These are phyloP conservation scores for Diadumene lineata DNA, from an alignment of 92 coral and sea anemone genomes.

Conservation along the genomic window DNA sequence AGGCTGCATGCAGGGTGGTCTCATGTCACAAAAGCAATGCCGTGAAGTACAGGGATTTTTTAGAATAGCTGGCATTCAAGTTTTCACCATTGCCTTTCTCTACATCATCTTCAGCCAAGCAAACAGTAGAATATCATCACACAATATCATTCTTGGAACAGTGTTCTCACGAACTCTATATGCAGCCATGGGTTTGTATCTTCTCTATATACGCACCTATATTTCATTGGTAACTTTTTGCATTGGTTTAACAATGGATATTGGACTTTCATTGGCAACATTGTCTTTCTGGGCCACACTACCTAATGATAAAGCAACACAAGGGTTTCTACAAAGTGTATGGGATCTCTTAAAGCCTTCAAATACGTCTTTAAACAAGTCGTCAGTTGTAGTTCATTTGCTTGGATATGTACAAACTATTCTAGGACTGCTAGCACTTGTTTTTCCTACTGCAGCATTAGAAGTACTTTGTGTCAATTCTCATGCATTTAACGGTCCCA, in stretches of 20 bases:
- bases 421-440: conserved; percentile 5
- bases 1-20: background rate
- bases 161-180: conserved; percentile 13
- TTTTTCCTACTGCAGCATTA: conserved; percentile 1
- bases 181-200: background rate
- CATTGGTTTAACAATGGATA: background rate
- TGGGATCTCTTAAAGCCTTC: conserved; percentile 27
- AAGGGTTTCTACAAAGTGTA: conserved; percentile 3
- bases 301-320: background rate
- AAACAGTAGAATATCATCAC: conserved; percentile 1
- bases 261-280: background rate
- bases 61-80: conserved; percentile 19
- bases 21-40: background rate
- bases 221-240: background rate
- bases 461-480: conserved; percentile 4
- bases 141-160: conserved; percentile 8
- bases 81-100: conserved; percentile 1
- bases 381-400: conserved; percentile 11
- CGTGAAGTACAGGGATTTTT: background rate
- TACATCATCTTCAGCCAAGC: conserved; percentile 20
- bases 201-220: conserved; percentile 20
- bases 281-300: conserved; percentile 4
- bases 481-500: background rate
- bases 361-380: background rate
- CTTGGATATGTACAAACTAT: conserved; percentile 18